Evolutionary conservation across 2,888 invertebrate genomes (phyloP).

Genomic region (Pharmacophagus antenor): DNA sequence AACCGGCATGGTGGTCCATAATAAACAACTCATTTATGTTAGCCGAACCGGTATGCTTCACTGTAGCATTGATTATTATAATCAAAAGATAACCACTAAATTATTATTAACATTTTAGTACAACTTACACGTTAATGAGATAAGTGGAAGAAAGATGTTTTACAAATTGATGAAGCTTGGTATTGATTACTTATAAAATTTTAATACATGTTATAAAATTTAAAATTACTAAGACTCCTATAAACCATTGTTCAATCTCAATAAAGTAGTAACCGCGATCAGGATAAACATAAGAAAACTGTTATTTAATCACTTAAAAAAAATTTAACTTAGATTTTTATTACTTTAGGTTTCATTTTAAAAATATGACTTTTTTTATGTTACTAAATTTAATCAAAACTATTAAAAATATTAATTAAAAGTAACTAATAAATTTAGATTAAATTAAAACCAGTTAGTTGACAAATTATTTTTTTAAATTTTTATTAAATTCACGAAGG

Average conservation of each 20-base stretch:
- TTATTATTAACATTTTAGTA: constrained; percentile 22
- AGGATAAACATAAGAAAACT: too few species aligned
- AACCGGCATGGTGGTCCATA: constrained; percentile 66
- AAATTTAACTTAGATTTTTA: too few species aligned
- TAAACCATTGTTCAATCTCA: neutral
- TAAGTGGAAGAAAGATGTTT: constrained; percentile 14
- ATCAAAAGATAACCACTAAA: constrained; percentile 20
- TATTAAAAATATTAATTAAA: too few species aligned
- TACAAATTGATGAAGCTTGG: neutral
- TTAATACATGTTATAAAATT: neutral
- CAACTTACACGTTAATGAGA: constrained; percentile 11
- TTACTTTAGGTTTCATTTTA: too few species aligned
- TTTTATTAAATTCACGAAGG: constrained; percentile 4
- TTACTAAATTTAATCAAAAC: too few species aligned
- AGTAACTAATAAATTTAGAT: too few species aligned
- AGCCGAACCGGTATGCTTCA: neutral
- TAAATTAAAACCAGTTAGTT: too few species aligned
- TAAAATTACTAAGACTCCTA: neutral
- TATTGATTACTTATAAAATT: constrained; percentile 4
- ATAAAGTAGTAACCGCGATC: too few species aligned
- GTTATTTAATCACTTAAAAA: too few species aligned
- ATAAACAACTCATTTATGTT: constrained; percentile 61
- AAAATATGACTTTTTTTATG: too few species aligned
- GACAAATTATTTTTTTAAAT: neutral
- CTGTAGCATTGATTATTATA: constrained; percentile 6